These are phyloP conservation scores for Semotilus atromaculatus DNA, from an alignment of 2,797 vertebrate genomes.

Conservation along the genomic window DNA sequence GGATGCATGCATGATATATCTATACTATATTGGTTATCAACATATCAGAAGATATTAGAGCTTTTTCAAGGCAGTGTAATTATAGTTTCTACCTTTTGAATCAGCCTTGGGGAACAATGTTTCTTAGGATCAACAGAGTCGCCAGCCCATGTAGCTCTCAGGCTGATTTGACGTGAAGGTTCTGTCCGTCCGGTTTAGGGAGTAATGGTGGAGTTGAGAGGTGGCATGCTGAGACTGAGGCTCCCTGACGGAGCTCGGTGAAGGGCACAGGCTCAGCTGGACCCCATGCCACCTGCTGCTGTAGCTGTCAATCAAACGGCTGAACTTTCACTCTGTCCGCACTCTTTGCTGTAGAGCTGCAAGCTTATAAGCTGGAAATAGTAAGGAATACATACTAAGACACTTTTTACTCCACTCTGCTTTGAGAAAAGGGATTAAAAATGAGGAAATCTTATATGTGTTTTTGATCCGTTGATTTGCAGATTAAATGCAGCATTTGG, in stretches of 20 bases:
- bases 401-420: background rate
- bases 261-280: constrained; percentile 73
- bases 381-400: background rate
- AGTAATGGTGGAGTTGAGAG: constrained; percentile 69
- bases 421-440: background rate
- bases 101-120: background rate
- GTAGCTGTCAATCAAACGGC: constrained; percentile 66
- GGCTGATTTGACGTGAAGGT: constrained; percentile 37
- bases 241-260: constrained; percentile 61
- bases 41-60: background rate
- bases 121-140: background rate
- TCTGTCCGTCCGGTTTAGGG: constrained; percentile 56
- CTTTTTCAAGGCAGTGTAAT: background rate
- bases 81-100: background rate
- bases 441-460: background rate
- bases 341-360: constrained; percentile 39
- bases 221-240: constrained; percentile 58
- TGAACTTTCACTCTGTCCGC: constrained; percentile 36
- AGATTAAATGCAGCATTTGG: constrained; percentile 7
- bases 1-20: background rate
- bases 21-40: background rate
- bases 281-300: constrained; percentile 60
- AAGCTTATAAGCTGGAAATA: constrained; percentile 31
- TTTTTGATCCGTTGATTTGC: background rate
- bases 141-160: background rate